Percentiles rank a stretch among this genome's conserved stretches.
Evolutionary conservation across 2,797 vertebrate species (phyloP).

Genomic region (Taenioides sp.): DNA sequence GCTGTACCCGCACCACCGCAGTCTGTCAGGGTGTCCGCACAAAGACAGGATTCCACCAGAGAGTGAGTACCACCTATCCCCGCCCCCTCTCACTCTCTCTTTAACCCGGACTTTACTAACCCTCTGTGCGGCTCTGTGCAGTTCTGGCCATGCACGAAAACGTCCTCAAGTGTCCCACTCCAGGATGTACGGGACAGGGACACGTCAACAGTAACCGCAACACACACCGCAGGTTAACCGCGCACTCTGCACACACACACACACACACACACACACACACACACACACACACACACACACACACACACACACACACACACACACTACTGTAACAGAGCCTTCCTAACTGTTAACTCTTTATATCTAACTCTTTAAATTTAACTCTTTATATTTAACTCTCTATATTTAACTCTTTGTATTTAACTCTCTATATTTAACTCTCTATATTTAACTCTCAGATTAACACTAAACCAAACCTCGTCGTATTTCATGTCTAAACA

Average conservation of each 20-base stretch:
- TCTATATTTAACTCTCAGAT: background rate
- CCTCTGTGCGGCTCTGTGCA: conserved; percentile 60
- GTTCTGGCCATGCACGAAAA: conserved; percentile 99
- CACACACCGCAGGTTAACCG: conserved; percentile 92
- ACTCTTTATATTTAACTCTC: background rate
- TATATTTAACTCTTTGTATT: no score
- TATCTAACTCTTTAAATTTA: background rate
- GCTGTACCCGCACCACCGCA: conserved; percentile 95
- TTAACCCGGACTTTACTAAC: conserved; percentile 22
- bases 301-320: conserved; percentile 10
- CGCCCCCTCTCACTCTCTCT: background rate
- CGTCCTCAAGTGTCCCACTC: conserved; percentile 97
- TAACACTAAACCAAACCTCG: background rate
- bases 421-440: background rate
- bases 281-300: background rate
- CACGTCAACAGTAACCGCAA: conserved; percentile 99
- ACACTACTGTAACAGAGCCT: background rate
- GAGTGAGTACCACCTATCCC: conserved; percentile 81
- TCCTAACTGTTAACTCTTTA: background rate
- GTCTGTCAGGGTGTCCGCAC: conserved; percentile 96
- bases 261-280: background rate
- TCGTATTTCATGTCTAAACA: background rate
- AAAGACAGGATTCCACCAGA: conserved; percentile 98
- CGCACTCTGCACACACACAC: background rate
- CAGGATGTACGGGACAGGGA: conserved; percentile 97